Conservation (phyloP, 2,888 invertebrate species). For the Galeopsomyia nigrocyanea region DNA sequence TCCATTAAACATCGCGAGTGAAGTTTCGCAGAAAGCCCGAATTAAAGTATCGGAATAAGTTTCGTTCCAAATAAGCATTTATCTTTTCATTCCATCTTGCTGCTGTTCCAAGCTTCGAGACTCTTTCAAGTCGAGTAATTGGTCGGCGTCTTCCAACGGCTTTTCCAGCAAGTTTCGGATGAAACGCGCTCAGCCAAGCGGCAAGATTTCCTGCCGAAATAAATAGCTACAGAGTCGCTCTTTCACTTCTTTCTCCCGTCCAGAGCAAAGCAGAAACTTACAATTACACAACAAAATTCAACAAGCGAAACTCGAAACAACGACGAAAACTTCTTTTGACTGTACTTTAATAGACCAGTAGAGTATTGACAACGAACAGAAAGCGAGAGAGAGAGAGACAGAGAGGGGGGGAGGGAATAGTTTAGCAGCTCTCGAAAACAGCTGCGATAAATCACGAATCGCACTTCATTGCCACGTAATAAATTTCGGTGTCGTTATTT, state of each 20-base stretch:
- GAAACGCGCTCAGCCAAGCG: constrained; percentile 5
- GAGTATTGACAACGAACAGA: too few species aligned
- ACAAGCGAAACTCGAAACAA: too few species aligned
- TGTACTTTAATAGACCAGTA: too few species aligned
- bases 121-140: constrained; percentile 42
- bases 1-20: constrained; percentile 17
- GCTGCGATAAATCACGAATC: constrained; percentile 22
- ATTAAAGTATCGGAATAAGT: constrained; percentile 31
- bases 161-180: constrained; percentile 32
- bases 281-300: too few species aligned
- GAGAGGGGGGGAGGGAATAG: background rate
- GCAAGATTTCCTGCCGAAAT: constrained; percentile 10
- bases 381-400: background rate
- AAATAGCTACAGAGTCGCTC: constrained; percentile 13
- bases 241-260: too few species aligned
- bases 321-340: too few species aligned
- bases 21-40: constrained; percentile 14
- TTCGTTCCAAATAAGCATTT: constrained; percentile 39
- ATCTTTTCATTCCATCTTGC: constrained; percentile 35
- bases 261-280: too few species aligned
- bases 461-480: constrained; percentile 11
- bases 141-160: constrained; percentile 22
- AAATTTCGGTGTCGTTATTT: constrained; percentile 26
- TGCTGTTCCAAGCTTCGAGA: constrained; percentile 1
- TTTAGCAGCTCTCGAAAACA: background rate